phyloP scores from a whole-genome alignment of 1,140 invertebrate species.

The Cydia splendana region DNA sequence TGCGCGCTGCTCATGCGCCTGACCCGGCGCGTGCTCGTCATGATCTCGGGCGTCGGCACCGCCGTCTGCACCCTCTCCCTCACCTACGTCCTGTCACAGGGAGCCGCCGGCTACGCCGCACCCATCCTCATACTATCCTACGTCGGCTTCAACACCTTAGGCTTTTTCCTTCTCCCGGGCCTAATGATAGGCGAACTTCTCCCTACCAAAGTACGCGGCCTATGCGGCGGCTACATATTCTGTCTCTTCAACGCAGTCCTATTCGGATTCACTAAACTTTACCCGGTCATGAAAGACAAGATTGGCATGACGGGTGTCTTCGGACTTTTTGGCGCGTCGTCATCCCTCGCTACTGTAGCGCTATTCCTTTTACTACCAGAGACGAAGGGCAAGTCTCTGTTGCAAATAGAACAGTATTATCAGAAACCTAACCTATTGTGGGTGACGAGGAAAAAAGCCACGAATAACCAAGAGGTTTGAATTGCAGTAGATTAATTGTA shows the following conservation, averaged over 20 bases:
- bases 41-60: constrained; percentile 84
- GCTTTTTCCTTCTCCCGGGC: constrained; percentile 85
- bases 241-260: constrained; percentile 84
- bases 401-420: constrained; percentile 91
- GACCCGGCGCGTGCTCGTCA: constrained; percentile 82
- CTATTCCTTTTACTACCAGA: constrained; percentile 89
- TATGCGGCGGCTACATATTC: constrained; percentile 85
- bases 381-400: constrained; percentile 88
- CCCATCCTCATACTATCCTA: constrained; percentile 82
- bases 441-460: constrained; percentile 73
- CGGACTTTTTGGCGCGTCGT: constrained; percentile 84
- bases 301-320: constrained; percentile 84
- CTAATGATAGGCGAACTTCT: constrained; percentile 87
- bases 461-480: constrained; percentile 56
- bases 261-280: constrained; percentile 88
- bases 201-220: constrained; percentile 83
- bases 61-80: constrained; percentile 81
- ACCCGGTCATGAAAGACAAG: constrained; percentile 81
- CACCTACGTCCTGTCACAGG: constrained; percentile 78
- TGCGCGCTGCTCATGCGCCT: constrained; percentile 83
- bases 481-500: constrained; percentile 29
- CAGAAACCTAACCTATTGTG: constrained; percentile 83
- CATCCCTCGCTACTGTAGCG: constrained; percentile 83
- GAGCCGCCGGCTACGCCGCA: constrained; percentile 71
- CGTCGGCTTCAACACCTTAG: constrained; percentile 85